Conservation (phyloP, 2,113 vertebrate species). For the Ciconia stormi region DNA sequence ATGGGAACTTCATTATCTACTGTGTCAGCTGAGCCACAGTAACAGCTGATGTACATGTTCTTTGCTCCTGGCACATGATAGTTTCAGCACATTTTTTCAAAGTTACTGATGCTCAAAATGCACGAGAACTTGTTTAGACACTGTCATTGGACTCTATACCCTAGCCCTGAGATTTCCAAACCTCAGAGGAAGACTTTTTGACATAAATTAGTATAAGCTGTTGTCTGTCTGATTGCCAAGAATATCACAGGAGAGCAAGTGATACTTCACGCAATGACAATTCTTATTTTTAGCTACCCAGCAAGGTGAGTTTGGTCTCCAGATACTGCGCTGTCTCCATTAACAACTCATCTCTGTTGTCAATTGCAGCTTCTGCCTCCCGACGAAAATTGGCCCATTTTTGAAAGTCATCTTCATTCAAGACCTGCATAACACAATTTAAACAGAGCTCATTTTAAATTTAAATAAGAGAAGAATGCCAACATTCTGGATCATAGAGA, state of each 20-base stretch:
- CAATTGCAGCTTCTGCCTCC: slow-evolving; percentile 83
- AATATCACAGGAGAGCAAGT: background rate
- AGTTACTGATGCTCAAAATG: background rate
- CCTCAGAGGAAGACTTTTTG: background rate
- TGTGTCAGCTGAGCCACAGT: background rate
- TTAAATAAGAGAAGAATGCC: background rate
- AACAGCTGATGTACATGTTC: background rate
- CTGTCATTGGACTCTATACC: background rate
- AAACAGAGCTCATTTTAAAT: background rate
- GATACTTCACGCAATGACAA: background rate
- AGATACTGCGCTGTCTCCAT: slow-evolving; percentile 78
- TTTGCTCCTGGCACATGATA: background rate
- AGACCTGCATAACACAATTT: slow-evolving; percentile 72
- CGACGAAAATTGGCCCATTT: slow-evolving; percentile 84
- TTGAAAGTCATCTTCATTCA: slow-evolving; percentile 81
- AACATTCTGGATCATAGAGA: background rate
- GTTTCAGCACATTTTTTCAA: background rate
- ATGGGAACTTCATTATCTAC: background rate
- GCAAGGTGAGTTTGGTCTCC: slow-evolving; percentile 83
- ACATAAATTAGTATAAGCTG: slow-evolving; percentile 10
- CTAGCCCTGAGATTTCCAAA: background rate
- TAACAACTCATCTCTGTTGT: slow-evolving; percentile 81
- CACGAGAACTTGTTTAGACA: background rate
- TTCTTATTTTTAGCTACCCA: slow-evolving; percentile 78
- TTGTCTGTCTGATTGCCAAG: slow-evolving; percentile 18